Base-by-base conservation (phyloP, 2,888 invertebrate genomes). In the Timandra comae region DNA sequence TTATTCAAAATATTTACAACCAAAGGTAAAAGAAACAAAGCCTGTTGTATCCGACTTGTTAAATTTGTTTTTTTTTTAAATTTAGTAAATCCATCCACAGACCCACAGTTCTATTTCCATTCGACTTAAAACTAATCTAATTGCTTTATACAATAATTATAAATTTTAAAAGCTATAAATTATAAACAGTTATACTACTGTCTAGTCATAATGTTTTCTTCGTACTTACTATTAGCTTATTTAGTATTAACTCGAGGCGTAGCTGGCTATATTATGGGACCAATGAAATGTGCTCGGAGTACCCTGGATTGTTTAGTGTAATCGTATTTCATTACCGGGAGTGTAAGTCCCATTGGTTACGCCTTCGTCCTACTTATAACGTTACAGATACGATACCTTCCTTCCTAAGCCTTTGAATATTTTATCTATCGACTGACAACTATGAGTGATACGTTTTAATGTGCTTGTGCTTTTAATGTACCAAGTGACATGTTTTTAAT, bases 381-480 rank as follows among this genome's bases (percentile, higher is more conserved):
- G n/a, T n/a, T 54, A 64, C 57, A 48, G 40, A 53, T 59, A 70
- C 56, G 64, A 70, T 69, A 73, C 69, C 75, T 79, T 77, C 76
- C 75, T 73, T 71, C 43, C 64, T 67, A 66, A 62, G 73, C 73
- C 73, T 80, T 75, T 66, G 48, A 65, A 63, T 16, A 48, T 67
- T 67, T 69, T 66, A 64, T 76, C 75, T 81, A 76, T 73, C 69
- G 84, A 85, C 84, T 85, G 84, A 84, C 57, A 9, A 24, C 2
- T 24, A 11, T 10, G 24, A 24, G 24, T 24, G 24, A 24, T 24
- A 24, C 9, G 11, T 24, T 71, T 63, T 53, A 73, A 69, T 71
- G 72, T 76, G 85, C 85, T 86, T 85, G 78, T 81, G 86, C 85
- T 86, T 86, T 76, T 69, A 79, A 72, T 82, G 79, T 86, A 77